A percentile compares a stretch with the other conserved stretches of the same genome.
Conservation (phyloP, 2,888 invertebrate species). For the Globia sparganii region DNA sequence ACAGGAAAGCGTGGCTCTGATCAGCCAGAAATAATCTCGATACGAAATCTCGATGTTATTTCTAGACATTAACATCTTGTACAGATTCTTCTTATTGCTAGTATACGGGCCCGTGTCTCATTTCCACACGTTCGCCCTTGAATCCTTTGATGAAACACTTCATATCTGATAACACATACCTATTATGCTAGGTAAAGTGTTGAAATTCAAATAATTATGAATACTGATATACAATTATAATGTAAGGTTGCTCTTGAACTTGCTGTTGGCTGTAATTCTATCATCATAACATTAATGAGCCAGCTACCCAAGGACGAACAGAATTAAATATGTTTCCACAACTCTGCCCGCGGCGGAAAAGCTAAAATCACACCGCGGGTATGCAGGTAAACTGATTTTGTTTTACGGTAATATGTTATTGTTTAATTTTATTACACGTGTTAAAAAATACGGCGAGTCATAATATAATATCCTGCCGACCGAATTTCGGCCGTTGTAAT, state of each 20-base stretch:
- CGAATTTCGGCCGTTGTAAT: too few species aligned
- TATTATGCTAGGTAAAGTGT: not conserved
- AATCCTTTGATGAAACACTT: not conserved
- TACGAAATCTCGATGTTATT: not conserved
- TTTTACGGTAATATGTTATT: not conserved
- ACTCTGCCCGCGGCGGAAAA: slow-evolving; percentile 36
- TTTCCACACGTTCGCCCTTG: slow-evolving; percentile 14
- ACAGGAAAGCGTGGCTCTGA: too few species aligned
- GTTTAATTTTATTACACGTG: slow-evolving; percentile 17
- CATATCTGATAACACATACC: not conserved
- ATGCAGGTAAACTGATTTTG: slow-evolving; percentile 17
- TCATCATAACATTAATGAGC: slow-evolving; percentile 48
- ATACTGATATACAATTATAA: slow-evolving; percentile 12
- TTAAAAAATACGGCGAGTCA: not conserved
- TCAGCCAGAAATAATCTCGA: too few species aligned
- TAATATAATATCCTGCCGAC: not conserved
- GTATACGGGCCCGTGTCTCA: slow-evolving; percentile 5
- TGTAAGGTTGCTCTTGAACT: slow-evolving; percentile 35
- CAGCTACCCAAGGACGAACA: slow-evolving; percentile 32
- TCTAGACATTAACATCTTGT: not conserved
- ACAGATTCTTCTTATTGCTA: not conserved
- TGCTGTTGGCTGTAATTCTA: slow-evolving; percentile 38
- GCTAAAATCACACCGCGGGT: slow-evolving; percentile 24
- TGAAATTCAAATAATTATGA: slow-evolving; percentile 9
- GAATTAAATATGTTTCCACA: slow-evolving; percentile 54